Conservation (phyloP, 2,797 vertebrate species). For the Clarias fuscus region DNA sequence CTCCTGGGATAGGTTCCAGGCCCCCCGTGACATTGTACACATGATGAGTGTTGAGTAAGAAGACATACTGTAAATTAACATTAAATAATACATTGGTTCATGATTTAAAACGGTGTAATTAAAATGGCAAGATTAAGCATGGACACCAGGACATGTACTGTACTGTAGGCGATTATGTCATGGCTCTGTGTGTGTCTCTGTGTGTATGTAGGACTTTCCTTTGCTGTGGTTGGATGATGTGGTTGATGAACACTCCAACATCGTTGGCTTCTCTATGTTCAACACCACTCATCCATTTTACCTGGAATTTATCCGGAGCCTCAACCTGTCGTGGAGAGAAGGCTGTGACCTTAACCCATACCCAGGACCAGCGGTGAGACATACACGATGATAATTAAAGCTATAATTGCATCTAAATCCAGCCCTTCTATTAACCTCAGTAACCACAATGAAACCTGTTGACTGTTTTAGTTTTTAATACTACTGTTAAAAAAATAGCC, state of each 20-base stretch:
- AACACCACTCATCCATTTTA: constrained; percentile 82
- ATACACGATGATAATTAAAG: neutral
- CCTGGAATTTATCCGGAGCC: constrained; percentile 80
- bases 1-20: no score
- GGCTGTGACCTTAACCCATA: constrained; percentile 81
- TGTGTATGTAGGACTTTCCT: constrained; percentile 81
- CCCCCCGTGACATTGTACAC: no score
- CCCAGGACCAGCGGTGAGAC: constrained; percentile 49
- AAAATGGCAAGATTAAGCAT: neutral
- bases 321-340: constrained; percentile 94
- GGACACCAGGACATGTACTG: neutral
- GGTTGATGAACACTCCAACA: constrained; percentile 86
- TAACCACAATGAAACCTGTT: neutral
- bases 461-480: neutral
- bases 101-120: neutral
- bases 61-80: neutral
- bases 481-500: neutral
- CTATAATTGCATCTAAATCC: neutral
- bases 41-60: neutral
- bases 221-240: constrained; percentile 85
- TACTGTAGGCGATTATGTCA: neutral
- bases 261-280: constrained; percentile 93
- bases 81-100: neutral
- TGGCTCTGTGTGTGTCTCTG: neutral
- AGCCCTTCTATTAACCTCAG: neutral